Conservation (phyloP, 2,113 vertebrate species). For the Mesitornis unicolor region DNA sequence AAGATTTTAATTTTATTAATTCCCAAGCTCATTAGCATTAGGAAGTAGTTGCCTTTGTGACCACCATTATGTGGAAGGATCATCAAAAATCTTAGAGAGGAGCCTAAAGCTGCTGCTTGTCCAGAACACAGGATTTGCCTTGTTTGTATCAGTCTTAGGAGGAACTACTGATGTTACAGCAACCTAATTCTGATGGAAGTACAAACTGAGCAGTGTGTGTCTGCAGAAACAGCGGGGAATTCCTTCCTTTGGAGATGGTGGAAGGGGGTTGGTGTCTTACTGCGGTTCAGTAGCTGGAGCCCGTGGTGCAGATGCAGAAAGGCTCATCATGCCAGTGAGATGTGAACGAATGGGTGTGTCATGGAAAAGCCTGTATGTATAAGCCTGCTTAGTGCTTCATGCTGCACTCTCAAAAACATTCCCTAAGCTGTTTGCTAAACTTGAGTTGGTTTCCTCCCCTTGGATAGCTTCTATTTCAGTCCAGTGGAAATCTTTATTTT, state of each 20-base stretch:
- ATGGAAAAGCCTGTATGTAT: neutral
- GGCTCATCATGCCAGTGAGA: neutral
- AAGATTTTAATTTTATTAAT: neutral
- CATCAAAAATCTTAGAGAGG: neutral
- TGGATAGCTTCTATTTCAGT: neutral
- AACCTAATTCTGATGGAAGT: neutral
- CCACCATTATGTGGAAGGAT: neutral
- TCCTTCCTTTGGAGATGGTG: neutral
- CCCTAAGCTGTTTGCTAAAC: neutral
- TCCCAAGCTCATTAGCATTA: neutral
- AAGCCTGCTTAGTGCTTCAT: neutral
- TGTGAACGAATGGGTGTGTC: neutral
- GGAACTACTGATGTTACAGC: neutral
- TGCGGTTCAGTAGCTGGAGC: neutral
- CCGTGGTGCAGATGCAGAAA: neutral
- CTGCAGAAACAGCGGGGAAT: neutral
- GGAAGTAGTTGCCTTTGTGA: neutral
- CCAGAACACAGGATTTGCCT: neutral
- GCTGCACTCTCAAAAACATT: neutral
- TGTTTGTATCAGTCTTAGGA: neutral
- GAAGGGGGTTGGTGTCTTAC: neutral
- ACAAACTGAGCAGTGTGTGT: accelerated
- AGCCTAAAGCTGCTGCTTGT: neutral
- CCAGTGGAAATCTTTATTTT: neutral
- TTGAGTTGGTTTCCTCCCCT: neutral